phyloP scores from a whole-genome alignment of 2,888 invertebrate species.

The Baronia brevicornis region DNA sequence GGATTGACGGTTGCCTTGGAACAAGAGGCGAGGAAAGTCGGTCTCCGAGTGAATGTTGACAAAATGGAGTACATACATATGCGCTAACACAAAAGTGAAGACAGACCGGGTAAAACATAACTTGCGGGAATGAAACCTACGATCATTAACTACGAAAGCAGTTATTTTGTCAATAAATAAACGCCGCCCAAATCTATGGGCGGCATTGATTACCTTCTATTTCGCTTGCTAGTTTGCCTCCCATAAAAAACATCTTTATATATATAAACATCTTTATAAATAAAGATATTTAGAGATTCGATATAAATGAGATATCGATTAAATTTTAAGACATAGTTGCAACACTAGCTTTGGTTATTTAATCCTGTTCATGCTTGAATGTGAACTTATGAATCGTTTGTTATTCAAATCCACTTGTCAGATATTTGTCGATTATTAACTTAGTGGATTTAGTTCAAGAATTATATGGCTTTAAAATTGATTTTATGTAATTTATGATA shows the following conservation, averaged over 20 bases:
- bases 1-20: neutral
- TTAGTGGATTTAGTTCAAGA: slow-evolving; percentile 1
- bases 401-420: slow-evolving; percentile 9
- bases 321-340: neutral
- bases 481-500: too few relatives aligned
- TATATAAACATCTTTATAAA: neutral
- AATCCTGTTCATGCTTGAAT: slow-evolving; percentile 10
- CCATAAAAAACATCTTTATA: neutral
- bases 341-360: slow-evolving; percentile 4
- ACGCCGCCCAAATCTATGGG: too few relatives aligned
- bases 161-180: too few relatives aligned
- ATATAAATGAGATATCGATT: slow-evolving; percentile 8
- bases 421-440: slow-evolving; percentile 1
- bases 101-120: too few relatives aligned
- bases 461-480: slow-evolving; percentile 3
- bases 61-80: too few relatives aligned
- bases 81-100: too few relatives aligned
- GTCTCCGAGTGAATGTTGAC: neutral
- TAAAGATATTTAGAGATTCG: neutral
- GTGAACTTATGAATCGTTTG: slow-evolving; percentile 9
- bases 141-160: too few relatives aligned
- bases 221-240: too few relatives aligned
- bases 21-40: neutral
- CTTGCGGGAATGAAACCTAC: too few relatives aligned
- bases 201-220: too few relatives aligned